These are phyloP conservation scores for Thalassoma bifasciatum DNA, from an alignment of 2,113 vertebrate genomes.

Conservation along the genomic window DNA sequence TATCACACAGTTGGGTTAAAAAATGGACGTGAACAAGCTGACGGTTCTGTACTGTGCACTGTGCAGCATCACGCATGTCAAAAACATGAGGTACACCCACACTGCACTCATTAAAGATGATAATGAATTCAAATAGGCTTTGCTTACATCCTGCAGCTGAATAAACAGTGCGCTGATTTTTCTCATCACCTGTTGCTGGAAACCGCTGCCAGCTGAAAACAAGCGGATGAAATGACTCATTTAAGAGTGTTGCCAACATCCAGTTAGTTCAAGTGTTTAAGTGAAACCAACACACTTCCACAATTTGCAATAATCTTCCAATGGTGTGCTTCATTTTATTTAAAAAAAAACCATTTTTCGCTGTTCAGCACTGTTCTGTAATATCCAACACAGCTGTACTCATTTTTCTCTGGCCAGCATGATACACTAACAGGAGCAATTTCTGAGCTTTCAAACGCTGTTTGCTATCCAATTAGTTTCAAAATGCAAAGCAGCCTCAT, in stretches of 20 bases:
- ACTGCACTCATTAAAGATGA: not conserved
- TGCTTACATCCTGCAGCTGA: conserved; percentile 3
- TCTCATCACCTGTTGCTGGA: not conserved
- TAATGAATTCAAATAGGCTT: not conserved
- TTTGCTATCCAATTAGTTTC: conserved; percentile 38
- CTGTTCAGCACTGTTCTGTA: not conserved
- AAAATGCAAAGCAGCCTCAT: conserved; percentile 16
- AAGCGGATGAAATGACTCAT: not conserved
- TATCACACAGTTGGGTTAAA: not conserved
- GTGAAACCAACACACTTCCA: too few relatives aligned
- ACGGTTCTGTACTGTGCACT: not conserved
- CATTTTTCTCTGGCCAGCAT: conserved; percentile 10
- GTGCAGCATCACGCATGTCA: not conserved
- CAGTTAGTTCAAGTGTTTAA: too few relatives aligned
- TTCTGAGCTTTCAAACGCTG: conserved; percentile 2
- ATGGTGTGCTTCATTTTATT: too few relatives aligned
- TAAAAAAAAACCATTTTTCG: too few relatives aligned
- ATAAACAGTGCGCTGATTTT: not conserved
- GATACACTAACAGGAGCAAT: conserved; percentile 3
- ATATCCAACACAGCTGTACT: not conserved
- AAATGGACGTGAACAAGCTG: not conserved
- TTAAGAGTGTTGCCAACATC: not conserved
- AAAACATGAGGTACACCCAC: not conserved
- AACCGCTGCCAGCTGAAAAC: conserved; percentile 3
- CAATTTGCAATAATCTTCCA: not conserved